Evolutionary conservation across 2,888 invertebrate genomes (phyloP), one percentile per base, ranked within the genome.

Genomic region (Agrotis exclamationis): DNA sequence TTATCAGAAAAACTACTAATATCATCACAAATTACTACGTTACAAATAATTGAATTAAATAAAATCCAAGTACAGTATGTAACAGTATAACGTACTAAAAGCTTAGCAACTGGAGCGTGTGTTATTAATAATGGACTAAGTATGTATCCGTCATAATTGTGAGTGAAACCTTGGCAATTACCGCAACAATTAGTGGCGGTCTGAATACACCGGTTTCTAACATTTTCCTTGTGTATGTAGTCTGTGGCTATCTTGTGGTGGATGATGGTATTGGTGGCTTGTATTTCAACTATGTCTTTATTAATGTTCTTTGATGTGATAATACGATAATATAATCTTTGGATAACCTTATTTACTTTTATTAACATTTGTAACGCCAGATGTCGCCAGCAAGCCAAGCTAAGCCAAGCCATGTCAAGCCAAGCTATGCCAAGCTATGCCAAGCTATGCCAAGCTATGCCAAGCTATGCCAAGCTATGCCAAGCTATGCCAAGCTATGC

Each of bases 141-240:
- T 92, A 92, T 91, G 89, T 92, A 91, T 92, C 92, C 92, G 91
- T 96, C 94, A 93, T 95, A 95, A 94, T 94, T 94, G 94, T 94
- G 89, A 94, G 95, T 95, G 96, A 96, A 96, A 95, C 93, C 91
- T 89, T 88, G 75, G 92, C 92, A 95, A 96, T 95, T 96, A 95
- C 89, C 80, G 89, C 87, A 85, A 91, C 94, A 93, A 96, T 96
- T 96, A 95, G 95, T 89, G 85, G 85, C 94, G 96, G 90, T 96
- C 96, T 95, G 91, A 93, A 93, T 95, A 92, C 92, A 79, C 70
- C 83, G 83, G 77, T 84, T 84, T 84, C 85, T 85, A 81, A 80
- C 79, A 83, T 83, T 85, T 84, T 71, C 78, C 68, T 76, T 64
- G 50, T 51, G 60, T 56, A 63, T 59, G 48, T 74, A 65, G 74